A percentile compares a stretch with the other conserved stretches of the same genome.
Evolutionary conservation across 2,888 invertebrate genomes (phyloP).

Genomic region (Sisyra nigra): DNA sequence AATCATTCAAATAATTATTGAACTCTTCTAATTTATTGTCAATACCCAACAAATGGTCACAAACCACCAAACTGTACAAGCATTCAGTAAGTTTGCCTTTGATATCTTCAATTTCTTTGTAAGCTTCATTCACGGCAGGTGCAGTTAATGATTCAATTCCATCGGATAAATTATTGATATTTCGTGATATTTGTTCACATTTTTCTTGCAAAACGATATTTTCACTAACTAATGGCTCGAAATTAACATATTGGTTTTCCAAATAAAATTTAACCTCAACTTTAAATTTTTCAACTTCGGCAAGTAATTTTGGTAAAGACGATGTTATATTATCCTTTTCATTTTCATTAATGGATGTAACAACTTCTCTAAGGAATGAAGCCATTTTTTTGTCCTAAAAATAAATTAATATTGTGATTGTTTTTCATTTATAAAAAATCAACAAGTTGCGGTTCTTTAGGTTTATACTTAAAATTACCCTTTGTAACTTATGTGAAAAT

Average conservation of each 20-base stretch:
- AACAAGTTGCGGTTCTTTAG: too few relatives aligned
- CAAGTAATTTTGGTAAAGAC: too few relatives aligned
- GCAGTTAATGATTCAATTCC: conserved; percentile 45
- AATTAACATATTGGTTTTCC: conserved; percentile 40
- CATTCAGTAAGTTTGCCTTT: conserved; percentile 22
- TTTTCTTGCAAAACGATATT: conserved; percentile 31
- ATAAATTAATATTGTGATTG: too few relatives aligned
- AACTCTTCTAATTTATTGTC: conserved; percentile 24
- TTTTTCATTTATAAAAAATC: too few relatives aligned
- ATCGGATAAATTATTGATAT: conserved; percentile 35
- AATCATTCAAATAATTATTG: conserved; percentile 19
- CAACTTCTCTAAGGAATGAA: too few relatives aligned
- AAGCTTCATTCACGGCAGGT: conserved; percentile 40
- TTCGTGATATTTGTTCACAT: conserved; percentile 29
- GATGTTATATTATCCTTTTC: too few relatives aligned
- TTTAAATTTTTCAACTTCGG: too few relatives aligned
- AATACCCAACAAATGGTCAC: conserved; percentile 25
- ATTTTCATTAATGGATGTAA: too few relatives aligned
- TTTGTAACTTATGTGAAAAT: too few relatives aligned
- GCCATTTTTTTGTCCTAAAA: too few relatives aligned
- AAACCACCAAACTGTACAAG: conserved; percentile 35
- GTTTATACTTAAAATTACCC: too few relatives aligned
- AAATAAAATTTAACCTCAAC: conserved; percentile 21
- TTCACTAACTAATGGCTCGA: conserved; percentile 35
- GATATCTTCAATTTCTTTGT: conserved; percentile 28